These are phyloP conservation scores for Polypterus senegalus DNA, from an alignment of 2,113 vertebrate genomes.

Conservation along the genomic window DNA sequence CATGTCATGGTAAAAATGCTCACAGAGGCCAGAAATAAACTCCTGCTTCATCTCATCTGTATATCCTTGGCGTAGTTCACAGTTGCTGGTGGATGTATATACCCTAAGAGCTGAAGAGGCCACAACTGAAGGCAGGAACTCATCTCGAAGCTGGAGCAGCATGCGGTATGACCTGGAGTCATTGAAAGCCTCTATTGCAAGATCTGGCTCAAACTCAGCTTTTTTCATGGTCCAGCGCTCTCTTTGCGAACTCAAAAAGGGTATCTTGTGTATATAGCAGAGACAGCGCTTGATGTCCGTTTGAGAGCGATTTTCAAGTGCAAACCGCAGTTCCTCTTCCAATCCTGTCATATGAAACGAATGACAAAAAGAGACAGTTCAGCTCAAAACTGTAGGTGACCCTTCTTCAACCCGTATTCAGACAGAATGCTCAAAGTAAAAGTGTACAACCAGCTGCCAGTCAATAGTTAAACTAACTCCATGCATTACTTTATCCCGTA, in stretches of 20 bases:
- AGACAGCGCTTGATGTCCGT: slow-evolving; percentile 35
- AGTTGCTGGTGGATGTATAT: slow-evolving; percentile 40
- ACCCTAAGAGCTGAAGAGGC: slow-evolving; percentile 33
- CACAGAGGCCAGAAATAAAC: slow-evolving; percentile 41
- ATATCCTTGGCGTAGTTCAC: slow-evolving; percentile 34
- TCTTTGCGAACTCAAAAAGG: slow-evolving; percentile 18
- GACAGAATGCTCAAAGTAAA: too few species aligned
- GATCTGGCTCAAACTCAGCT: slow-evolving; percentile 8
- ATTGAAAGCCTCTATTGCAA: slow-evolving; percentile 1
- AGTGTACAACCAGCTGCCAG: too few species aligned
- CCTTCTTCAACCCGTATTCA: too few species aligned
- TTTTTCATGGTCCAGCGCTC: slow-evolving; percentile 6
- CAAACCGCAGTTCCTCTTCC: slow-evolving; percentile 47
- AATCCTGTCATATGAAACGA: slow-evolving; percentile 29
- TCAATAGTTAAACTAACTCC: too few species aligned
- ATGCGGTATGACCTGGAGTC: slow-evolving; percentile 12
- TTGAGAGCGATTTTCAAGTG: slow-evolving; percentile 26
- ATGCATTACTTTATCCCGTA: too few species aligned
- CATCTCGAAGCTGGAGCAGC: slow-evolving; percentile 40
- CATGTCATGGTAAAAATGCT: slow-evolving; percentile 47
- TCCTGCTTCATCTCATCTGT: slow-evolving; percentile 31
- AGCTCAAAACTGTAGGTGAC: too few species aligned
- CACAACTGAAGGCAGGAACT: slow-evolving; percentile 42
- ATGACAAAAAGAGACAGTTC: too few species aligned
- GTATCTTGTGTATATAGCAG: slow-evolving; percentile 49